Evolutionary conservation across 2,113 vertebrate species (phyloP).

Genomic region (Sphyrna mokarran): DNA sequence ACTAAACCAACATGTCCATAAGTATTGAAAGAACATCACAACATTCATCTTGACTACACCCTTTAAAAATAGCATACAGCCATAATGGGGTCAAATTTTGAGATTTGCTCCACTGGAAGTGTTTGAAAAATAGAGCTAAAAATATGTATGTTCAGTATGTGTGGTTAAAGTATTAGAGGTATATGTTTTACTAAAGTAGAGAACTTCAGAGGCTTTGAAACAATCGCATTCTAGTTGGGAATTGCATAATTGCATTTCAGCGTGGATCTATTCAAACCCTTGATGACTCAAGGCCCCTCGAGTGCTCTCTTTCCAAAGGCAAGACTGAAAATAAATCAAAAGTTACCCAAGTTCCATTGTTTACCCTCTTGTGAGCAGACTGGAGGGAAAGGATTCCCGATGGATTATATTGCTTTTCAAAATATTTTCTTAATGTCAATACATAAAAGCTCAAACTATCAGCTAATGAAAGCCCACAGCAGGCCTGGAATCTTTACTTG

Average conservation of each 20-base stretch:
- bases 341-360: not conserved
- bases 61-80: not conserved
- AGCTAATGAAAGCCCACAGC: not conserved
- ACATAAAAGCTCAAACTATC: not conserved
- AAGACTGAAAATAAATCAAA: not conserved
- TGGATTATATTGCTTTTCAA: not conserved
- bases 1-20: not conserved
- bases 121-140: not conserved
- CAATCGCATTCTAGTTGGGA: not conserved
- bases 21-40: too few relatives aligned
- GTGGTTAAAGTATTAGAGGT: not conserved
- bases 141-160: not conserved
- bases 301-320: not conserved
- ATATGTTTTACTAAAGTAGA: not conserved
- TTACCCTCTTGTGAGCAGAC: not conserved
- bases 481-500: not conserved
- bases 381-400: not conserved
- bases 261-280: not conserved
- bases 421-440: not conserved
- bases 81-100: not conserved
- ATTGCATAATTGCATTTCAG: not conserved
- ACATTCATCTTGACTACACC: not conserved
- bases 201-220: not conserved
- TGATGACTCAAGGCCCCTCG: not conserved
- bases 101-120: not conserved